phyloP scores from a whole-genome alignment of 2,888 invertebrate genomes.

The Tenthredo livida region DNA sequence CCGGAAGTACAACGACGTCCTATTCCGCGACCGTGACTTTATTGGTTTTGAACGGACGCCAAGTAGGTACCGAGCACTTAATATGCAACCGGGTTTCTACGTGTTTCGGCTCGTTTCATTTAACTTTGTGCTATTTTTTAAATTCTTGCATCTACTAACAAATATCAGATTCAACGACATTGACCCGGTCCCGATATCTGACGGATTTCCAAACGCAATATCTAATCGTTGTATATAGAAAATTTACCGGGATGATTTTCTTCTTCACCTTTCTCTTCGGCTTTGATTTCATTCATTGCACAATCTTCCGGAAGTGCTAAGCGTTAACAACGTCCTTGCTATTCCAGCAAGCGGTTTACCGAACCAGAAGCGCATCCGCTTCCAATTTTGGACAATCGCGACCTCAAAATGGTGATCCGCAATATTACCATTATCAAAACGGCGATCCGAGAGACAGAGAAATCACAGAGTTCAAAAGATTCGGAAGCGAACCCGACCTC shows the following conservation, averaged over 20 bases:
- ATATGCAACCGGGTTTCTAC: conserved; percentile 36
- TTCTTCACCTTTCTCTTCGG: background rate
- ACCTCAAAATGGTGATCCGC: conserved; percentile 60
- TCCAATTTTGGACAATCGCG: conserved; percentile 64
- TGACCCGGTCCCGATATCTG: conserved; percentile 22
- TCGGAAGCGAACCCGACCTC: conserved; percentile 89
- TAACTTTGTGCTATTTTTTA: conserved; percentile 28
- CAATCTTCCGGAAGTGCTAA: background rate
- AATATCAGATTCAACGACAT: background rate
- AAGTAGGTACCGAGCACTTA: background rate
- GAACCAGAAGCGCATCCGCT: conserved; percentile 69
- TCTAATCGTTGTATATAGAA: background rate
- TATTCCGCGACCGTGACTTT: conserved; percentile 35
- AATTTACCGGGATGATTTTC: background rate
- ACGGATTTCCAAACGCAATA: background rate
- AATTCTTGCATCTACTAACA: background rate
- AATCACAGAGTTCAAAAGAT: conserved; percentile 80
- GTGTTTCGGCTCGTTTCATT: conserved; percentile 14
- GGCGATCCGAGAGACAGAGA: conserved; percentile 41
- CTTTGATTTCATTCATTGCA: background rate
- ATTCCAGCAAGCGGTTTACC: conserved; percentile 67
- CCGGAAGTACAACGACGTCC: background rate
- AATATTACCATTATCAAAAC: conserved; percentile 26
- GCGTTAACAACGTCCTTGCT: conserved; percentile 6
- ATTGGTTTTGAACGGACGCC: conserved; percentile 23